Evolutionary conservation across 2,113 vertebrate genomes (phyloP), one percentile per base, ranked within the genome.

Genomic region (Sardina pilchardus): DNA sequence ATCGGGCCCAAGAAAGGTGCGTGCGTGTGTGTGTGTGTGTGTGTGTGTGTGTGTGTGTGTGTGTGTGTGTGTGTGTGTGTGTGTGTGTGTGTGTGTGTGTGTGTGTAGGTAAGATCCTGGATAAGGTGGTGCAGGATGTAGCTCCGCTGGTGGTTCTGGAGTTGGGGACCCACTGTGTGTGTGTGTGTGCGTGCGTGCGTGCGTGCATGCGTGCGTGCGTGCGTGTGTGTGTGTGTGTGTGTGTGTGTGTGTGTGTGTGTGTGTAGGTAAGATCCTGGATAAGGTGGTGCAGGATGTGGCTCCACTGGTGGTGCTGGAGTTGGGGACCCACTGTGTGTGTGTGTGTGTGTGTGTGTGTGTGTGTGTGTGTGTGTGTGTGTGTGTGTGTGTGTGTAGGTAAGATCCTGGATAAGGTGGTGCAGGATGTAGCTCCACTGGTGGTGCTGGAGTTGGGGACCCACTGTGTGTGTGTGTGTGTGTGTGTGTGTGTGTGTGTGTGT

Each of bases 241-340:
- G 56, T 63, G 56, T 63, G 56, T 63, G 16, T 56, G 50, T 56
- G 19, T 56, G 50, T 56, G 50, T 56, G 50, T 56, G 50, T 56
- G 50, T 56, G 16, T 56, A 97, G 97, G 96, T 16, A 96, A 96
- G 91, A 94, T 98, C 88, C 91, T 99, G 92, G 96, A 95, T 88
- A 56, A 21, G 85, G 95, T 91, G 0, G 96, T 97, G 86, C 92
- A 99, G 90, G 97, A 99, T n/a, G n/a, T n/a, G n/a, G n/a, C n/a
- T n/a, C n/a, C n/a, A n/a, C n/a, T n/a, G 85, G 95, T 91, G 0
- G 96, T 97, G 86, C 92, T 99, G 90, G 97, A 99, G 90, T 92
- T 99, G 88, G 98, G 98, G 10, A 95, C 97, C 0, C 95, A 97
- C 93, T 56, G 56, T 63, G 56, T 63, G 56, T 63, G 56, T 63